These are phyloP conservation scores for Microcebus lehilahytsara DNA, from an alignment of 2,113 vertebrate genomes.

Conservation along the genomic window DNA sequence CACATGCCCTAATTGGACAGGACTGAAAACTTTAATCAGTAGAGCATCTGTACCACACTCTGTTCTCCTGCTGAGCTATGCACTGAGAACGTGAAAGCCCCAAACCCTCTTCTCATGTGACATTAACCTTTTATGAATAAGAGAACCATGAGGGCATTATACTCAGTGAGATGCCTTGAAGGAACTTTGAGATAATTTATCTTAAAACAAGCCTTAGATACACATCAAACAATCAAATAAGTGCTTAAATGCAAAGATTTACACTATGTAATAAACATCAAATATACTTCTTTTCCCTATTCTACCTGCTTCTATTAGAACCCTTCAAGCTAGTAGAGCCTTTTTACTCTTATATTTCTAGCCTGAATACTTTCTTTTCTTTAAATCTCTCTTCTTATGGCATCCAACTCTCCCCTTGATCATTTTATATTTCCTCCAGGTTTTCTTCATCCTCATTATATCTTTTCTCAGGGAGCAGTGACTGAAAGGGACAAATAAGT, in stretches of 20 bases:
- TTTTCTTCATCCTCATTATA: conserved; percentile 3
- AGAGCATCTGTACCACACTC: not conserved
- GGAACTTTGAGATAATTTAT: not conserved
- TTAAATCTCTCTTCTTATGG: not conserved
- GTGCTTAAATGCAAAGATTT: not conserved
- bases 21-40: not conserved
- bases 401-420: not conserved
- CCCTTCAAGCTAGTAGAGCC: not conserved
- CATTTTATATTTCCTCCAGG: not conserved
- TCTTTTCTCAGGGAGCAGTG: not conserved
- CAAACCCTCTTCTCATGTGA: not conserved
- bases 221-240: not conserved
- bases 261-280: not conserved
- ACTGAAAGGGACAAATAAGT: not conserved
- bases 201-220: not conserved
- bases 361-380: not conserved
- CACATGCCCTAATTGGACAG: not conserved
- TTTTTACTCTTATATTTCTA: conserved; percentile 3
- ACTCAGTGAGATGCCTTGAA: not conserved
- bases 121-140: not conserved
- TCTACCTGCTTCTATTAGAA: not conserved
- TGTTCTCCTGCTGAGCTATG: not conserved
- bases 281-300: not conserved
- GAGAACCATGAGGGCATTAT: not conserved
- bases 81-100: not conserved